Evolutionary conservation across 2,797 vertebrate genomes (phyloP), one percentile per base, ranked within the genome.

Genomic region (Tolypeutes matacus): DNA sequence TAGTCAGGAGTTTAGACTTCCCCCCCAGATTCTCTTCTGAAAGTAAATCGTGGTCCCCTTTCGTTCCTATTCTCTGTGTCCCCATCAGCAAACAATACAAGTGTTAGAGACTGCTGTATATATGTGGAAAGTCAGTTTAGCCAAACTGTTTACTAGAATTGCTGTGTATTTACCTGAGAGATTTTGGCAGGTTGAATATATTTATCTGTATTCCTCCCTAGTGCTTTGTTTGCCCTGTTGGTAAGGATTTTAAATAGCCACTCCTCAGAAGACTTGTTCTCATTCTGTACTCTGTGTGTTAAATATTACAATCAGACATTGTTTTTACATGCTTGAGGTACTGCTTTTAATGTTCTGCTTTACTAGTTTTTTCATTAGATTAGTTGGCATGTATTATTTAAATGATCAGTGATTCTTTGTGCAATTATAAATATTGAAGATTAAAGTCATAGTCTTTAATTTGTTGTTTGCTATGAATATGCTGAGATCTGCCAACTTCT

Each of bases 321-420:
- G 46, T 46, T 89, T 60, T 78, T 76, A 46, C 69, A n/a, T 31
- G 70, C 69, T 92, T 12, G 1, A 83, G 29, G 76, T 85, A 53
- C 76, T 65, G 73, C 94, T 90, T 60, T 51, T 64, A 76, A 78
- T 34, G 15, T 91, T 94, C 56, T 42, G 2, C 83, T 64, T 89
- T 29, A 56, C 91, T 70, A 12, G 23, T 69, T 94, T 83, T 89
- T 89, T 86, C 86, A 65, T 84, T 96, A 94, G 96, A 72, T 76
- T 92, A 82, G 94, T 67, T 95, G 96, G 94, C 80, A 82, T 96
- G 95, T 97, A 65, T 97, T 97, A 96, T 96, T 96, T 95, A 97
- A 96, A 89, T 89, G 92, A 96, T 95, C 86, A 56, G 62, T 88
- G 94, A 93, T 92, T 85, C 86, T 92, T 65, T 96, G 93, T 96